phyloP scores from a whole-genome alignment of 2,797 vertebrate species.

The Rousettus madagascariensis region DNA sequence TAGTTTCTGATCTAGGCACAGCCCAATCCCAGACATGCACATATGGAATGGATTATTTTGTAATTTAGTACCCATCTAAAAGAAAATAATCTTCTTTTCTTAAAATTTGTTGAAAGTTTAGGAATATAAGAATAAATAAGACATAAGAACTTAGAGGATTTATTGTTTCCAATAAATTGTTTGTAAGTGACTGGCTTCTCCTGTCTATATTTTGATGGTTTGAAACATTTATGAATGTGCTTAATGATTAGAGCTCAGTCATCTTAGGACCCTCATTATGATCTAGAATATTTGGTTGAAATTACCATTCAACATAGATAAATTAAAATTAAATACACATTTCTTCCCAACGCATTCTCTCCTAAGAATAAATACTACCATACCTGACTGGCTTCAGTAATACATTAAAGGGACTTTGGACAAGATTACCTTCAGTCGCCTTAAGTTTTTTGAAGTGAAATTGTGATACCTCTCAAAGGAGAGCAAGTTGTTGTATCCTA shows the following conservation, averaged over 20 bases:
- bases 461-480: slow-evolving; percentile 32
- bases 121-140: not conserved
- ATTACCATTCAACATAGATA: not conserved
- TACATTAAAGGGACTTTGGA: not conserved
- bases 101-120: not conserved
- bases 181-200: not conserved
- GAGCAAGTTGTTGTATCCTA: not conserved
- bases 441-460: slow-evolving; percentile 24
- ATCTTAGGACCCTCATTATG: slow-evolving; percentile 34
- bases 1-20: slow-evolving; percentile 48
- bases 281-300: not conserved
- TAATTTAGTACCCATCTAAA: not conserved
- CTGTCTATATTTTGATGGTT: not conserved
- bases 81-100: not conserved
- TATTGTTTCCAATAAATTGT: not conserved
- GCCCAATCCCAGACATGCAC: not conserved
- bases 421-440: not conserved
- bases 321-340: slow-evolving; percentile 18
- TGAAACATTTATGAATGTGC: not conserved
- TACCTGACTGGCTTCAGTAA: not conserved
- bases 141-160: not conserved
- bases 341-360: not conserved
- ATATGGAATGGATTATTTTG: not conserved
- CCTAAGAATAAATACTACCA: not conserved
- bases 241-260: not conserved